Percentiles rank a stretch among this genome's conserved stretches.
Evolutionary conservation across 2,888 invertebrate species (phyloP).

Genomic region (Tanypteryx hageni): DNA sequence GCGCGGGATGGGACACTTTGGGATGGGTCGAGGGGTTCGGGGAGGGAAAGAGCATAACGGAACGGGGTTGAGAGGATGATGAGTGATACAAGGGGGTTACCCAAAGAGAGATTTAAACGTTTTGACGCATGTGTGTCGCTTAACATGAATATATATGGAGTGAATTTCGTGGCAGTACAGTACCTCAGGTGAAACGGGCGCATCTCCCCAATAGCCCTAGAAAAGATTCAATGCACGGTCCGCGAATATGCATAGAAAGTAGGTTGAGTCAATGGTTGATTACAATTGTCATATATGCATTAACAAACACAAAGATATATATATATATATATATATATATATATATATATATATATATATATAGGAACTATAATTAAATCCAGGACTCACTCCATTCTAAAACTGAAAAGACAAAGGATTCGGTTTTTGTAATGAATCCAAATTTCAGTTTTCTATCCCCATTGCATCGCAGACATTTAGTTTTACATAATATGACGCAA

Average conservation of each 20-base stretch:
- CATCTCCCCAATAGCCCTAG: background rate
- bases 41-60: background rate
- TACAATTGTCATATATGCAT: background rate
- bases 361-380: background rate
- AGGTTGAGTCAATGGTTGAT: background rate
- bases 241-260: background rate
- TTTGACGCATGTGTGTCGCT: constrained; percentile 30
- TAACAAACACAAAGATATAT: too few species aligned
- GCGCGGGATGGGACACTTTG: background rate
- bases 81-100: constrained; percentile 20
- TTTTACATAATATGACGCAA: too few species aligned
- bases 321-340: too few species aligned
- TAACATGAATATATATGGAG: constrained; percentile 8
- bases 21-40: background rate
- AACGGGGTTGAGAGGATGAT: constrained; percentile 4
- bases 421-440: too few species aligned
- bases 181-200: background rate
- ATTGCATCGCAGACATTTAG: too few species aligned
- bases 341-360: too few species aligned
- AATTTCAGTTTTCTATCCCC: too few species aligned
- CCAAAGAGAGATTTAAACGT: constrained; percentile 33
- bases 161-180: background rate
- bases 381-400: background rate
- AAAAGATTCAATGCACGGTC: too few species aligned
- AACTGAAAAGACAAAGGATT: too few species aligned